Evolutionary conservation across 2,888 invertebrate genomes (phyloP).

Genomic region (Criorhina ranunculi): DNA sequence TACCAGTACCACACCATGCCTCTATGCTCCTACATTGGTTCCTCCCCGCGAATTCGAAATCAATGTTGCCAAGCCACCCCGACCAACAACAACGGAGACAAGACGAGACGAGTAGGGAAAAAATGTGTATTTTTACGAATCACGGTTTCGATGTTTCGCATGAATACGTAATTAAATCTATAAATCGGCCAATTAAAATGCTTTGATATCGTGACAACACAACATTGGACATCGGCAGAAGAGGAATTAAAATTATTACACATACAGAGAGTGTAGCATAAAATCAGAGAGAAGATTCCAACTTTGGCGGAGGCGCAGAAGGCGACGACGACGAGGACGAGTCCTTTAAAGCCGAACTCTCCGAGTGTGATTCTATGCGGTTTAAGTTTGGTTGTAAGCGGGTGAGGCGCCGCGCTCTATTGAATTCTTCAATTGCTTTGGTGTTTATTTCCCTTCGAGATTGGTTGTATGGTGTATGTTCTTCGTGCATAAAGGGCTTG

Average conservation of each 20-base stretch:
- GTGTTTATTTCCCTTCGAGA: conserved; percentile 45
- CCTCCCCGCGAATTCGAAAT: conserved; percentile 64
- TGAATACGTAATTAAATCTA: conserved; percentile 85
- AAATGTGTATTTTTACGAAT: conserved; percentile 85
- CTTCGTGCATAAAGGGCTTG: conserved; percentile 30
- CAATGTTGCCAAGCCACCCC: conserved; percentile 57
- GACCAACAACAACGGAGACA: conserved; percentile 37
- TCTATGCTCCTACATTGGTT: conserved; percentile 26
- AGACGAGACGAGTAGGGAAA: conserved; percentile 67
- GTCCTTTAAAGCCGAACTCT: conserved; percentile 31
- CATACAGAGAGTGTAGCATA: conserved; percentile 66
- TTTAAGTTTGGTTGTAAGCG: conserved; percentile 36
- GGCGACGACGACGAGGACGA: conserved; percentile 11
- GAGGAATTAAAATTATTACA: conserved; percentile 78
- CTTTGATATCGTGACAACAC: conserved; percentile 85
- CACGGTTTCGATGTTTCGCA: conserved; percentile 85
- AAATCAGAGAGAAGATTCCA: conserved; percentile 43
- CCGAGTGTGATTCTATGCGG: conserved; percentile 39
- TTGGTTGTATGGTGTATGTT: conserved; percentile 27
- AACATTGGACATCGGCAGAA: conserved; percentile 83
- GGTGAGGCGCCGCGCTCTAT: conserved; percentile 70
- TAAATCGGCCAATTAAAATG: conserved; percentile 85
- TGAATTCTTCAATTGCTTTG: conserved; percentile 59
- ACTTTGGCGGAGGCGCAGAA: conserved; percentile 11
- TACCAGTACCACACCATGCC: conserved; percentile 72